phyloP scores from a whole-genome alignment of 2,113 vertebrate species.

The Trematocara macrostoma region DNA sequence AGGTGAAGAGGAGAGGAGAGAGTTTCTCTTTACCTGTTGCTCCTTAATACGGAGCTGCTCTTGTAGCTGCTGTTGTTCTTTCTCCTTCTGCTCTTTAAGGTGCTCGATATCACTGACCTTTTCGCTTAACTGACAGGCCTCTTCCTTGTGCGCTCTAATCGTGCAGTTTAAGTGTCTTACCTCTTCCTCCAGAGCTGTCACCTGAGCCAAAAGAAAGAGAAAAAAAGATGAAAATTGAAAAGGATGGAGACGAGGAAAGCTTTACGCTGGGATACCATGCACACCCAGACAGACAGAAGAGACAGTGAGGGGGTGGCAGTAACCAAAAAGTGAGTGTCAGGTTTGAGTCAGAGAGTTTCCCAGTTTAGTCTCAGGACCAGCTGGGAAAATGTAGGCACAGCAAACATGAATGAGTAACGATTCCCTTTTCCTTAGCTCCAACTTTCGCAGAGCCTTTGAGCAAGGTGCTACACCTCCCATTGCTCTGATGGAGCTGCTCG shows the following conservation, averaged over 20 bases:
- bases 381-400: slow-evolving; percentile 42
- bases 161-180: slow-evolving; percentile 64
- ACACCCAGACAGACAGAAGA: slow-evolving; percentile 2
- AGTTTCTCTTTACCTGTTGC: slow-evolving; percentile 56
- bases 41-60: slow-evolving; percentile 48
- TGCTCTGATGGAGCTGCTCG: slow-evolving; percentile 25
- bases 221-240: neutral
- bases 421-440: slow-evolving; percentile 32
- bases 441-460: slow-evolving; percentile 50
- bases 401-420: slow-evolving; percentile 46
- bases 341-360: slow-evolving; percentile 44
- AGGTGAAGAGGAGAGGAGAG: neutral
- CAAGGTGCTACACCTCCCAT: slow-evolving; percentile 38
- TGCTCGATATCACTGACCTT: slow-evolving; percentile 59
- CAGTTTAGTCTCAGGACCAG: slow-evolving; percentile 54
- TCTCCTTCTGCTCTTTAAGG: slow-evolving; percentile 57
- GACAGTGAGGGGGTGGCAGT: slow-evolving; percentile 11
- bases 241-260: neutral
- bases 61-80: slow-evolving; percentile 55
- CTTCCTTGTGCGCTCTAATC: slow-evolving; percentile 48
- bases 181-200: slow-evolving; percentile 60
- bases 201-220: slow-evolving; percentile 17
- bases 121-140: slow-evolving; percentile 48
- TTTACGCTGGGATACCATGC: neutral
- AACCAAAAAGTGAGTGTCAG: slow-evolving; percentile 17